Conservation (phyloP, 2,888 invertebrate genomes). For the Stenodema calcarata region DNA sequence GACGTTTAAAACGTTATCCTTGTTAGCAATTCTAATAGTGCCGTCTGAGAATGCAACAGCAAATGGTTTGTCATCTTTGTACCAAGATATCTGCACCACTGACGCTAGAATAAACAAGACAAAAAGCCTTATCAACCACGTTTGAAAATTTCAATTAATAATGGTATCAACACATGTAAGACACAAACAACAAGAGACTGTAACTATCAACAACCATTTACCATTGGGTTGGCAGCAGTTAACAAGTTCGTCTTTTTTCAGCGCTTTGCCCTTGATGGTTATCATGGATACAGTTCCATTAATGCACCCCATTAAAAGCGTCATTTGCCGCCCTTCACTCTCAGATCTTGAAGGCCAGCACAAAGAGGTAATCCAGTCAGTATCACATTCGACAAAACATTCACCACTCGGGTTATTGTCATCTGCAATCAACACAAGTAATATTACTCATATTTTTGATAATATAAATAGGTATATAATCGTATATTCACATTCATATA, state of each 20-base stretch:
- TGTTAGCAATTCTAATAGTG: constrained; percentile 62
- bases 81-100: constrained; percentile 67
- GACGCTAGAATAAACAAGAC: constrained; percentile 62
- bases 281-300: constrained; percentile 64
- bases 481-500: neutral
- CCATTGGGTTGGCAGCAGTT: constrained; percentile 61
- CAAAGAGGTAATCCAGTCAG: constrained; percentile 64
- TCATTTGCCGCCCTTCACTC: constrained; percentile 59
- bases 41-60: constrained; percentile 68
- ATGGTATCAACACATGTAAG: too few species aligned
- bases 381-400: constrained; percentile 62
- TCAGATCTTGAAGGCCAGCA: constrained; percentile 63
- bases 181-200: too few species aligned
- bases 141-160: neutral
- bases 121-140: neutral
- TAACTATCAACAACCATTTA: neutral
- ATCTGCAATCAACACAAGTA: constrained; percentile 44
- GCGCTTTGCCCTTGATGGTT: constrained; percentile 59
- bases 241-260: constrained; percentile 60
- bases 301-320: constrained; percentile 65
- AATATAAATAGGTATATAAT: neutral
- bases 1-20: constrained; percentile 60
- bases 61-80: constrained; percentile 66
- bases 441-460: too few species aligned
- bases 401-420: constrained; percentile 54